Base-by-base conservation (phyloP, 2,888 invertebrate species). In the Galeopsomyia nigrocyanea region DNA sequence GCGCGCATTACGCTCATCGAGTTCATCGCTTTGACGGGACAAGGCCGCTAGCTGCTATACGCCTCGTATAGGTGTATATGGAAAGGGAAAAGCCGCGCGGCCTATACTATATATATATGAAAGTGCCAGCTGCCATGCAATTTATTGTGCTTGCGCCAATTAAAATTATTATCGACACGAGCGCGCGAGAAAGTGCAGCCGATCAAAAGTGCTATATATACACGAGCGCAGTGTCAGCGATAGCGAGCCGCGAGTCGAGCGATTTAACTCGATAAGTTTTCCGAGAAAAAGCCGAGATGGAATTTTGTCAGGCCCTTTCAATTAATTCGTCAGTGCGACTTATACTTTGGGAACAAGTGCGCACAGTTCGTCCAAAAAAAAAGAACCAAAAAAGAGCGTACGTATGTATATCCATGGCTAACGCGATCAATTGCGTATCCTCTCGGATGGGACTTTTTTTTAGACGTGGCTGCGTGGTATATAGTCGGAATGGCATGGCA, bases 11-110 rank as follows among this genome's bases (percentile, higher is more conserved):
- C 71, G 67, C 60, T 71, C 71, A 71, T 71, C 51, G 66, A 51
- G 67, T 71, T 67, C 67, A 62, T 63, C 67, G 67, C 39, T 57
- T 57, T 67, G 71, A 71, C 62, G 62, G 67, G 62, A 66, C 71
- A 71, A 71, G 71, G 66, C 62, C 71, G 62, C 26, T 26, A 2
- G 26, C 26, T 5, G n/a, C n/a, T n/a, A n/a, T n/a, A n/a, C n/a
- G n/a, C n/a, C n/a, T n/a, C n/a, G n/a, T n/a, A n/a, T n/a, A n/a
- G n/a, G n/a, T n/a, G n/a, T n/a, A n/a, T n/a, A 61, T 57, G 61
- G 57, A 71, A 66, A 71, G 62, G 66, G 66, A 71, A 71, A 67
- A 66, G 21, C 6, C 26, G 26, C 16, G 22, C 21, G 46, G 10
- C 19, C 21, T 31, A 14, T n/a, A n/a, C 13, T 5, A 3, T 7